Conservation (phyloP, 2,797 vertebrate genomes). For the Chloroceryle amazona region DNA sequence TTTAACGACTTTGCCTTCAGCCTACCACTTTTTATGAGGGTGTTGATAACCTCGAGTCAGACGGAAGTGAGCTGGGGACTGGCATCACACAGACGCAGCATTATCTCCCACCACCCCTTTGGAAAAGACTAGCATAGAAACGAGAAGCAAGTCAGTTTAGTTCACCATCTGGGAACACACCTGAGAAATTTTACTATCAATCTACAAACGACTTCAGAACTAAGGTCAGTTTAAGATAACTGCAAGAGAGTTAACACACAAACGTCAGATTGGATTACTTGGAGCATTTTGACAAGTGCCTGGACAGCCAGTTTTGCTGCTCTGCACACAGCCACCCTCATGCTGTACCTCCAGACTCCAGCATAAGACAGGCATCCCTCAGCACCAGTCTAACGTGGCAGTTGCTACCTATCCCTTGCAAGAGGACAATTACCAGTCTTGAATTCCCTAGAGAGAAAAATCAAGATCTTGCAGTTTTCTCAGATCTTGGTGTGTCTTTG, state of each 20-base stretch:
- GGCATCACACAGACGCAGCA: accelerated
- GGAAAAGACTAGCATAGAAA: background rate
- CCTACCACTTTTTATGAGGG: background rate
- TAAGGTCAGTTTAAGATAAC: background rate
- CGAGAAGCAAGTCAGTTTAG: background rate
- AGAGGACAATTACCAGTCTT: background rate
- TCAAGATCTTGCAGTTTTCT: background rate
- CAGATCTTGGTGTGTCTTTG: background rate
- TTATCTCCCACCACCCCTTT: background rate
- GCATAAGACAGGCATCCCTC: background rate
- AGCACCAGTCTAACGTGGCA: background rate
- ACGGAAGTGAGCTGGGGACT: background rate
- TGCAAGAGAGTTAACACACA: background rate
- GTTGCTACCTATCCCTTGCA: background rate
- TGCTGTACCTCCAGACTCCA: background rate
- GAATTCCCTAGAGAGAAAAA: background rate
- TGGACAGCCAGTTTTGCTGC: background rate
- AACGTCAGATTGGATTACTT: background rate
- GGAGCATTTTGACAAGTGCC: background rate
- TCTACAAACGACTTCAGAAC: background rate
- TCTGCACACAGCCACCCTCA: background rate
- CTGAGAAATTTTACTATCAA: background rate
- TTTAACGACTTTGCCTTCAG: background rate
- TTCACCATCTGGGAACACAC: background rate
- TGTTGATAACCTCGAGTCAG: accelerated